phyloP scores from a whole-genome alignment of 2,113 vertebrate species.

The Melanocharis versteri region DNA sequence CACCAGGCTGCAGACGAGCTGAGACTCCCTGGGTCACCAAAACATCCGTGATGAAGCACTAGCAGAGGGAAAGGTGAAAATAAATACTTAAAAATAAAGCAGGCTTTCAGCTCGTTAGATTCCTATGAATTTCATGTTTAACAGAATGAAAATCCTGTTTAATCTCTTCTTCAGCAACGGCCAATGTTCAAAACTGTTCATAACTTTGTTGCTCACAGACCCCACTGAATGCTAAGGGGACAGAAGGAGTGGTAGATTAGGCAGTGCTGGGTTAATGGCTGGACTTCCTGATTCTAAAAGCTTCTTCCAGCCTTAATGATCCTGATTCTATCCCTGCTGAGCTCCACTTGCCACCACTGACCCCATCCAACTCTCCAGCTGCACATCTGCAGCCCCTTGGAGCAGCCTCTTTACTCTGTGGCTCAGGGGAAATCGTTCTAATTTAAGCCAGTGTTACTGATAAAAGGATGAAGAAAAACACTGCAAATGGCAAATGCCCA shows the following conservation, averaged over 20 bases:
- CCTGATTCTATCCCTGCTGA: background rate
- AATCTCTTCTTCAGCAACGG: background rate
- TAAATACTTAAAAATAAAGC: background rate
- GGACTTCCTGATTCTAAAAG: background rate
- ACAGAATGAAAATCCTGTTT: background rate
- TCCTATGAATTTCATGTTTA: background rate
- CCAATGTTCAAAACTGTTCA: background rate
- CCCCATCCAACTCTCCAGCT: background rate
- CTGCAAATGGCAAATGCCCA: background rate
- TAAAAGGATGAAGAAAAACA: background rate
- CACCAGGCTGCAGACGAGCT: background rate
- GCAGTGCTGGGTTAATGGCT: background rate
- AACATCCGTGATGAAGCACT: background rate
- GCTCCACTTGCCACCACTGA: background rate
- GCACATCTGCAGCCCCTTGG: background rate
- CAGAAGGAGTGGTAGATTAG: background rate
- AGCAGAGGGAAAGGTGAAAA: background rate
- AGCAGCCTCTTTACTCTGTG: background rate
- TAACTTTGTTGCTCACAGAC: background rate
- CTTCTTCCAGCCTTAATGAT: background rate
- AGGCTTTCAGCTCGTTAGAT: background rate
- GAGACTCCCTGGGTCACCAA: background rate
- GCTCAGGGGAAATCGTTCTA: background rate
- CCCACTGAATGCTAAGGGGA: background rate
- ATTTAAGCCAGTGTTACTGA: background rate